Percentiles rank a stretch among this genome's conserved stretches.
phyloP scores from a whole-genome alignment of 64 coral and sea anemone species.

The Porites australiensis region DNA sequence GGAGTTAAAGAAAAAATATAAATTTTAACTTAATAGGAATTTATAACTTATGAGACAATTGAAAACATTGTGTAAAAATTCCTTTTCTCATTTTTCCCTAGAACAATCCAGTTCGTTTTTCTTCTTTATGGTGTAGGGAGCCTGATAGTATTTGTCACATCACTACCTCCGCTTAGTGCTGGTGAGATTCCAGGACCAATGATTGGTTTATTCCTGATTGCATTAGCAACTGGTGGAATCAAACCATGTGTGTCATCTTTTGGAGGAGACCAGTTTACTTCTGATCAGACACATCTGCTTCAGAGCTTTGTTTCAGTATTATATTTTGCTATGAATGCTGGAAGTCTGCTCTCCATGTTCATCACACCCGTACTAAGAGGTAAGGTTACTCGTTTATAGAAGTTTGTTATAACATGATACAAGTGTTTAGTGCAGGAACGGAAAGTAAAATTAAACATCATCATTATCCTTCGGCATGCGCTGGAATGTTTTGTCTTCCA shows the following conservation, averaged over 20 bases:
- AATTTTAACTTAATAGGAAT: no score
- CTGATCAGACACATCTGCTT: conserved; percentile 82
- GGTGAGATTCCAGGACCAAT: conserved; percentile 75
- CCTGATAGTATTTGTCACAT: conserved; percentile 86
- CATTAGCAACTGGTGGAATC: conserved; percentile 93
- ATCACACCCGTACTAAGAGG: conserved; percentile 95
- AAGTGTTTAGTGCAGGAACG: no score
- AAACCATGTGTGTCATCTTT: conserved; percentile 95
- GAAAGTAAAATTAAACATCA: no score
- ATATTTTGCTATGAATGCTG: conserved; percentile 99
- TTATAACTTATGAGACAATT: no score
- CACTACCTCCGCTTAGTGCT: conserved; percentile 71
- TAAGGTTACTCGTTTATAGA: neutral
- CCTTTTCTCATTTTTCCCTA: neutral
- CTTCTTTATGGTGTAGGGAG: conserved; percentile 84
- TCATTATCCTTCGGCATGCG: no score
- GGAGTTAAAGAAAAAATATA: no score
- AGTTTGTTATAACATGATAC: neutral
- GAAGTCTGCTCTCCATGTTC: conserved; percentile 87
- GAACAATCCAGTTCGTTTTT: conserved; percentile 93
- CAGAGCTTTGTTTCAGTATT: conserved; percentile 96
- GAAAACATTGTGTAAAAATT: no score
- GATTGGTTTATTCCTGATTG: conserved; percentile 92
- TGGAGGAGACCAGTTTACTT: conserved; percentile 93
- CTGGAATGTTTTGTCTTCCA: no score